phyloP scores from a whole-genome alignment of 2,797 vertebrate genomes.

The Cossypha niveicapilla region DNA sequence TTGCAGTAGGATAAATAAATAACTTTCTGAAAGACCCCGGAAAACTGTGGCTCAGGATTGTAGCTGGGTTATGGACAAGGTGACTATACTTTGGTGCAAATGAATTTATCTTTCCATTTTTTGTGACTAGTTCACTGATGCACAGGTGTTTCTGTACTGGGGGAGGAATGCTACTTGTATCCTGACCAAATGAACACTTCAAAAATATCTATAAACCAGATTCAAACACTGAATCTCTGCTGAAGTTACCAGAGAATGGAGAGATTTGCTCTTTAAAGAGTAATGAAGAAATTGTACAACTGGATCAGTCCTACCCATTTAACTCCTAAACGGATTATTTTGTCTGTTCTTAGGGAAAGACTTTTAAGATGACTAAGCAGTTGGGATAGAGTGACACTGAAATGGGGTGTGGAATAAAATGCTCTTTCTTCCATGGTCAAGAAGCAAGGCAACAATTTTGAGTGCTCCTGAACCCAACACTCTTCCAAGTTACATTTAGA shows the following conservation, averaged over 20 bases:
- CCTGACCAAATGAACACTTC: accelerated
- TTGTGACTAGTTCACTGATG: background rate
- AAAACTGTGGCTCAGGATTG: background rate
- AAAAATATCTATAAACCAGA: background rate
- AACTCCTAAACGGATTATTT: background rate
- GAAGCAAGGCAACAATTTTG: background rate
- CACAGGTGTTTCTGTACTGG: background rate
- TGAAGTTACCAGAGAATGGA: background rate
- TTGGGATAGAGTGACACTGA: background rate
- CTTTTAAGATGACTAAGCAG: background rate
- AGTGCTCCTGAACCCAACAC: background rate
- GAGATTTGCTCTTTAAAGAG: background rate
- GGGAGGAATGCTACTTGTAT: background rate
- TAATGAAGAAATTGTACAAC: background rate
- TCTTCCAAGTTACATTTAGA: slow-evolving; percentile 5
- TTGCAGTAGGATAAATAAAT: background rate
- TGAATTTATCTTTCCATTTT: background rate
- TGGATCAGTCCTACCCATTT: background rate
- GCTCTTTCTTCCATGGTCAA: background rate
- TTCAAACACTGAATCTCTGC: accelerated
- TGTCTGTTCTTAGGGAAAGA: background rate
- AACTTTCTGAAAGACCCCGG: background rate
- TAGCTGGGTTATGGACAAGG: background rate
- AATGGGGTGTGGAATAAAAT: background rate
- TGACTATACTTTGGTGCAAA: background rate